Evolutionary conservation across 2,888 invertebrate genomes (phyloP).

Genomic region (Noctua janthe): DNA sequence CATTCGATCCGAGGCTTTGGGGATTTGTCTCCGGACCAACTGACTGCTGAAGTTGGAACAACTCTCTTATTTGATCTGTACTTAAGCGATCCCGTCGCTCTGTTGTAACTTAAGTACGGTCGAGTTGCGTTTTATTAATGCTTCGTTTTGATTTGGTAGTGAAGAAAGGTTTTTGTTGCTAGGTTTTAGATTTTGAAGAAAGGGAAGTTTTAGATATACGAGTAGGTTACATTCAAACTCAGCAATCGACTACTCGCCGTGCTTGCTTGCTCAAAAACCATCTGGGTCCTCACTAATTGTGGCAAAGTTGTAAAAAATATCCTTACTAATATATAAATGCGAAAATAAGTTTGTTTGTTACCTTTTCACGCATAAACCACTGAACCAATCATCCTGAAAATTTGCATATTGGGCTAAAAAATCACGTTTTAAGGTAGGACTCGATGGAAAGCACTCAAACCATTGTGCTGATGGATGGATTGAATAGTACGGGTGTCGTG

Average conservation of each 20-base stretch:
- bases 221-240: neutral
- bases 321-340: too few species aligned
- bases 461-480: too few species aligned
- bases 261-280: neutral
- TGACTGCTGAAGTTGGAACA: slow-evolving; percentile 36
- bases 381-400: too few species aligned
- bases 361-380: too few species aligned
- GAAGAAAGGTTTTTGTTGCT: neutral
- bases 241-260: neutral
- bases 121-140: slow-evolving; percentile 24
- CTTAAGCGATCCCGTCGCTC: slow-evolving; percentile 24
- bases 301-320: neutral
- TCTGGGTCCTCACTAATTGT: neutral
- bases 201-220: neutral
- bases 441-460: too few species aligned
- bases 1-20: slow-evolving; percentile 53
- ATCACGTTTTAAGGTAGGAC: too few species aligned
- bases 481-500: too few species aligned
- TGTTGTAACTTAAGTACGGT: slow-evolving; percentile 24
- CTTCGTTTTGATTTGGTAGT: neutral
- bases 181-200: neutral
- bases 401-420: too few species aligned
- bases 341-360: too few species aligned
- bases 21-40: slow-evolving; percentile 65
- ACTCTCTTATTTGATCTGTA: slow-evolving; percentile 41